phyloP scores from a whole-genome alignment of 2,888 invertebrate species.

The Maniola hyperantus region DNA sequence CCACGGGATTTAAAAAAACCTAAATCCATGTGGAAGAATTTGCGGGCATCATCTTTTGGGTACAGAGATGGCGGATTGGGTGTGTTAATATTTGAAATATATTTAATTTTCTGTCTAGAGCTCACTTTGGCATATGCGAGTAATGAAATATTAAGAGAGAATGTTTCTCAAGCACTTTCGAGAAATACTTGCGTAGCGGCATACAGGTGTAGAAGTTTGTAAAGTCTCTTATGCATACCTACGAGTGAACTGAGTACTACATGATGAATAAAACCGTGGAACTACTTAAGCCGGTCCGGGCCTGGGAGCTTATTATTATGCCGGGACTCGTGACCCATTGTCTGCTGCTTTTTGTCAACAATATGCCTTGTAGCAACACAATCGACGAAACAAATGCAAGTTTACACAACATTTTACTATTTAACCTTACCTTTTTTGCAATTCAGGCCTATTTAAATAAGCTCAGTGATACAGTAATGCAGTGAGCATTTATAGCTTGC shows the following conservation, averaged over 20 bases:
- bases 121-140: constrained; percentile 9
- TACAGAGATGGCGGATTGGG: too few relatives aligned
- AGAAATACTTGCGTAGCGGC: constrained; percentile 18
- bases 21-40: too few relatives aligned
- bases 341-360: constrained; percentile 38
- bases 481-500: constrained; percentile 7
- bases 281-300: constrained; percentile 31
- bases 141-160: constrained; percentile 23
- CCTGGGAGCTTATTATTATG: constrained; percentile 35
- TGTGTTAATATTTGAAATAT: not conserved
- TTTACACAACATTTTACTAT: constrained; percentile 31
- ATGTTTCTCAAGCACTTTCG: constrained; percentile 26
- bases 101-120: constrained; percentile 1
- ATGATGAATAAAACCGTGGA: constrained; percentile 37
- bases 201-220: constrained; percentile 29
- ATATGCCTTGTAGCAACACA: constrained; percentile 36
- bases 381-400: constrained; percentile 35
- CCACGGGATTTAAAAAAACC: too few relatives aligned
- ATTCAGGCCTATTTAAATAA: constrained; percentile 22
- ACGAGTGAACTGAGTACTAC: constrained; percentile 30
- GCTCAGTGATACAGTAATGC: constrained; percentile 4
- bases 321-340: constrained; percentile 35
- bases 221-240: constrained; percentile 31
- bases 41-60: too few relatives aligned
- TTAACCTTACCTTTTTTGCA: constrained; percentile 22